Conservation (phyloP, 2,113 vertebrate species). For the Corapipo altera region DNA sequence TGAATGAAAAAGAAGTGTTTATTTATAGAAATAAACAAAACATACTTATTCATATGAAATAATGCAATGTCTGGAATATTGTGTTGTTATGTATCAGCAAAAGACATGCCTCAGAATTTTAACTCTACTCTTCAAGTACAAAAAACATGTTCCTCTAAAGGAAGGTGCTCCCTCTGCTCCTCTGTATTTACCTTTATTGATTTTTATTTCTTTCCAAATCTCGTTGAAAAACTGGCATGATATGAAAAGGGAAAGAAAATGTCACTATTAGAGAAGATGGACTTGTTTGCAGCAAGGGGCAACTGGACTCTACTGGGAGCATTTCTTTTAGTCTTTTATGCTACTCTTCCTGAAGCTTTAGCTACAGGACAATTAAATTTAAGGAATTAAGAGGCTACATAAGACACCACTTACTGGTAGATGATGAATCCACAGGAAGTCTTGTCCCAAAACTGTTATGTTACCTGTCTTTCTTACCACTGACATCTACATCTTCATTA, state of each 20-base stretch:
- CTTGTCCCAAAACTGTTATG: not conserved
- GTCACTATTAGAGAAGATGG: not conserved
- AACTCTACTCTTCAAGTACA: constrained; percentile 17
- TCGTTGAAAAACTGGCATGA: not conserved
- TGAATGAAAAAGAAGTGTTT: constrained; percentile 62
- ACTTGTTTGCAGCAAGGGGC: not conserved
- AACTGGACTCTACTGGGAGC: not conserved
- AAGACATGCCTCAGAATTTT: constrained; percentile 16
- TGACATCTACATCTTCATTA: not conserved
- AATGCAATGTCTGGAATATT: constrained; percentile 27
- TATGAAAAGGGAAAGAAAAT: not conserved
- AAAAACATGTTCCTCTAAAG: not conserved
- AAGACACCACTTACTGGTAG: not conserved
- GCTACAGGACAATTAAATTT: not conserved
- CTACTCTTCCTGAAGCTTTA: not conserved
- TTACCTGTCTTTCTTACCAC: not conserved
- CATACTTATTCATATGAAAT: constrained; percentile 62
- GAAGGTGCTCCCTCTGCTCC: not conserved
- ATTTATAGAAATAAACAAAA: constrained; percentile 65
- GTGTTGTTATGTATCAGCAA: constrained; percentile 9
- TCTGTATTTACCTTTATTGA: not conserved
- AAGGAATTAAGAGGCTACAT: not conserved
- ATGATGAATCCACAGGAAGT: not conserved
- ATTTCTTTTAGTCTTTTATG: not conserved
- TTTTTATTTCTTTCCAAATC: not conserved